A percentile compares a stretch with the other conserved stretches of the same genome.
Evolutionary conservation across 1,140 invertebrate genomes (phyloP).

Genomic region (Planococcus citri): DNA sequence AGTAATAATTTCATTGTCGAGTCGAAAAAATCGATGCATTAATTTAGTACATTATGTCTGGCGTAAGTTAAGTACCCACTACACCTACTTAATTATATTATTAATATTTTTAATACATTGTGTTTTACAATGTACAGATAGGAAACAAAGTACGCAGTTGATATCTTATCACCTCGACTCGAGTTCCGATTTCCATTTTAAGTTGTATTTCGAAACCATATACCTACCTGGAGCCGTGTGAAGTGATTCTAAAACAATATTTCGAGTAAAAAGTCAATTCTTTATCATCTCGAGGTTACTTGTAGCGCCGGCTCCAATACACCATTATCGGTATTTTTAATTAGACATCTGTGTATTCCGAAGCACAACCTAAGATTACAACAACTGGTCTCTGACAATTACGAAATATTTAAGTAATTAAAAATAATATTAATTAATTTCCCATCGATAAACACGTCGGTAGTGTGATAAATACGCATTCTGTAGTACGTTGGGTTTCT

Average conservation of each 20-base stretch:
- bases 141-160: too few species aligned
- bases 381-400: neutral
- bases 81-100: too few species aligned
- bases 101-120: too few species aligned
- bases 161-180: too few species aligned
- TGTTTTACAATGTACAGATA: neutral
- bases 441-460: neutral
- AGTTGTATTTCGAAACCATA: neutral
- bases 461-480: neutral
- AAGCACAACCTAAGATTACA: neutral
- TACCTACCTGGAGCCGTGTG: neutral
- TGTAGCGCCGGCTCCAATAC: neutral
- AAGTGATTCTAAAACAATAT: neutral
- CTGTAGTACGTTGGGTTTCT: neutral
- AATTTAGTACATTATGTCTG: too few species aligned
- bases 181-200: neutral
- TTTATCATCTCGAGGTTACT: neutral
- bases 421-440: neutral
- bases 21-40: too few species aligned
- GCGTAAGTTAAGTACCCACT: too few species aligned
- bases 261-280: neutral
- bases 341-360: neutral
- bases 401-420: constrained; percentile 8
- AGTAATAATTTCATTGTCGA: neutral
- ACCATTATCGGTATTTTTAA: neutral